Evolutionary conservation across 2,113 vertebrate species (phyloP), one percentile per base, ranked within the genome.

Genomic region (Chelonoidis abingdonii): DNA sequence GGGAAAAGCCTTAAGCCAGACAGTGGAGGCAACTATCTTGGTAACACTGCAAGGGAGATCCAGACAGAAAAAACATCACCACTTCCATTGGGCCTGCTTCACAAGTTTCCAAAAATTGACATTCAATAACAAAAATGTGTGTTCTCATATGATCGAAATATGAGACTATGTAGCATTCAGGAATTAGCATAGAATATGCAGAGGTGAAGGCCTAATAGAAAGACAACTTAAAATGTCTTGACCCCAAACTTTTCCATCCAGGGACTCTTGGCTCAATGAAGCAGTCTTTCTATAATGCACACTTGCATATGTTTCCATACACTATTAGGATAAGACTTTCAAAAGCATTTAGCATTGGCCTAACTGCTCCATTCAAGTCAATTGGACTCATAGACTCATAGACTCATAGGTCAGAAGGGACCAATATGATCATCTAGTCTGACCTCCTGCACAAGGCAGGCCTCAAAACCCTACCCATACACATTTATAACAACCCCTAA

Each of bases 331-430:
- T 92, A 75, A n/a, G 90, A 91, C 38, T 25, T 76, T 76, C 72
- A 92, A 93, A 95, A 94, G 56, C 96, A 92, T 84, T 95, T 95
- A 83, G 52, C 92, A 75, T 0, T 92, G 96, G 84, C 89, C 85
- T 93, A 3, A 52, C 38, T 95, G 95, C 93, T 31, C 62, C 11
- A 3, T 49, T 92, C 84, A 65, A 83, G 91, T 47, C 94, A 87
- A 44, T 79, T 83, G 78, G 49, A n/a, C n/a, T n/a, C n/a, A n/a
- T n/a, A n/a, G n/a, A n/a, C n/a, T n/a, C n/a, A n/a, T n/a, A n/a
- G n/a, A n/a, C n/a, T n/a, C n/a, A n/a, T n/a, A n/a, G n/a, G n/a
- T n/a, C n/a, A n/a, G n/a, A n/a, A n/a, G n/a, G n/a, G n/a, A n/a
- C n/a, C n/a, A n/a, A n/a, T n/a, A n/a, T n/a, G n/a, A n/a, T n/a